Base-by-base conservation (phyloP, 2,888 invertebrate species). In the Eupithecia abbreviata region DNA sequence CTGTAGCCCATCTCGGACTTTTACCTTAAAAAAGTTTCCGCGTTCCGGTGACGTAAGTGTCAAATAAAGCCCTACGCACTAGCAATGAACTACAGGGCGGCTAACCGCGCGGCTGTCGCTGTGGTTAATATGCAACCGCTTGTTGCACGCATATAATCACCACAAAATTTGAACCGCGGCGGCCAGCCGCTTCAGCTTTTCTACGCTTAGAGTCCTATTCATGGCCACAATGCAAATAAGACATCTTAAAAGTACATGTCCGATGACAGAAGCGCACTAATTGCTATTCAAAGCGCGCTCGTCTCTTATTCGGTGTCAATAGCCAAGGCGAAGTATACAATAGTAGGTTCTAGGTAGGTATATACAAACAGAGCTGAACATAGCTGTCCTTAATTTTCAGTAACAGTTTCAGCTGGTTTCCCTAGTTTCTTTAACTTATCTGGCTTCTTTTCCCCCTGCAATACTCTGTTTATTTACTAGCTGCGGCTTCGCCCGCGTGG, bases 221-320 rank as follows among this genome's bases (percentile, higher is more conserved):
- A 51, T 51, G 51, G n/a, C 7, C n/a, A 55, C 55, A 55, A 55
- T 55, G 55, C 7, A 7, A 55, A 55, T 55, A n/a, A 55, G 55
- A 58, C 10, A 2, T 58, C 58, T 58, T 10, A 58, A 58, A 55
- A 10, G 58, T 58, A 30, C 58, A 58, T 30, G 58, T 30, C 3
- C 18, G 58, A 58, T 58, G 58, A 58, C 58, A 18, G 58, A 58
- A 58, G 3, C 58, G 42, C n/a, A 15, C 5, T 15, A n/a, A 76
- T 81, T 81, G 18, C 10, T 66, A 80, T 79, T 75, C 80, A 43
- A 43, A 9, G 49, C 77, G 75, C 78, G 79, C 41, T 5, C 69
- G 79, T 77, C 81, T 81, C 81, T 78, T 78, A 76, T 77, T 69
- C 75, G 71, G 68, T 73, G 78, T 75, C 78, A 75, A 74, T 73